A percentile compares a stretch with the other conserved stretches of the same genome.
Evolutionary conservation across 2,113 vertebrate species (phyloP).

Genomic region (Thomomys bottae): DNA sequence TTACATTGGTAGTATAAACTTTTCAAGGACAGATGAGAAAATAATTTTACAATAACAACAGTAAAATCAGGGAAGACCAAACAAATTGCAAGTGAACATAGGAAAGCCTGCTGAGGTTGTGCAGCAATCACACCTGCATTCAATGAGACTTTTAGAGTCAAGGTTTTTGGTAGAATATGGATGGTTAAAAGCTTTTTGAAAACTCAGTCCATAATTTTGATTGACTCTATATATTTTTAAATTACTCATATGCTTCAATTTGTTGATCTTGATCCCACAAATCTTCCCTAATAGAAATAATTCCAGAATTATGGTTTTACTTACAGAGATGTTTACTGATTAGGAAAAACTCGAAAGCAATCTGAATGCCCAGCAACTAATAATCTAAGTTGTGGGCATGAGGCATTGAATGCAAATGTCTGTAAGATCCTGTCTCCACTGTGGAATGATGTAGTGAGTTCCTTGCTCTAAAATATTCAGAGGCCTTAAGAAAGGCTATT

Average conservation of each 20-base stretch:
- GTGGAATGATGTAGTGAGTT: not conserved
- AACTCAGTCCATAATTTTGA: not conserved
- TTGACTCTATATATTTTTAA: not conserved
- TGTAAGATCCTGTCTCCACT: not conserved
- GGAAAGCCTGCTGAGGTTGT: not conserved
- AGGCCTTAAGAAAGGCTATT: constrained; percentile 8
- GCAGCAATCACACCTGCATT: not conserved
- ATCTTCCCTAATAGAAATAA: constrained; percentile 13
- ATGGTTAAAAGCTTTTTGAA: not conserved
- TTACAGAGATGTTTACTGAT: not conserved
- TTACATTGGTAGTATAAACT: constrained; percentile 26
- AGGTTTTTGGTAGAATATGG: not conserved
- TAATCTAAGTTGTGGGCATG: not conserved
- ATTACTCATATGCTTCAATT: not conserved
- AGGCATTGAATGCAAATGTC: not conserved
- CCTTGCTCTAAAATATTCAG: not conserved
- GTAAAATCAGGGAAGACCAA: not conserved
- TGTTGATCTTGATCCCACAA: not conserved
- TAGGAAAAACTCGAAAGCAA: not conserved
- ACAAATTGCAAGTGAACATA: not conserved
- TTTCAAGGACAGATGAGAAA: not conserved
- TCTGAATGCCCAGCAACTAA: not conserved
- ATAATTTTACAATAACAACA: not conserved
- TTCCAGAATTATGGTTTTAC: not conserved
- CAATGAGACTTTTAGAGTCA: not conserved